These are phyloP conservation scores for Sebastolobus altivelis DNA, from an alignment of 2,797 vertebrate species.

Conservation along the genomic window DNA sequence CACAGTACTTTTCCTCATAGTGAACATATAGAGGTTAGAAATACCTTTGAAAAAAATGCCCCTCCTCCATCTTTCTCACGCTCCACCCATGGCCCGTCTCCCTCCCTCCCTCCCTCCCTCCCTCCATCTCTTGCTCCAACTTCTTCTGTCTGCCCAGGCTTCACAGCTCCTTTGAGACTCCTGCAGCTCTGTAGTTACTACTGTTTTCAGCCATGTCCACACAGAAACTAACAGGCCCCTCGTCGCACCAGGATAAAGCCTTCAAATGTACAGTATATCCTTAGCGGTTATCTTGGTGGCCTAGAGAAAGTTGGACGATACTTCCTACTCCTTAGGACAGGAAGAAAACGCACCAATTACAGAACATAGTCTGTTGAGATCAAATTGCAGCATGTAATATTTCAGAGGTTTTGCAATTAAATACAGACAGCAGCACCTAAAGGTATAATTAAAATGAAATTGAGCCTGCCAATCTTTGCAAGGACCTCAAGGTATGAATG, in stretches of 20 bases:
- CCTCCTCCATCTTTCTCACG: conserved; percentile 10
- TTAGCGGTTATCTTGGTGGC: not conserved
- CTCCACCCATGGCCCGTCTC: conserved; percentile 1
- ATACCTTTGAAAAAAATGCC: not conserved
- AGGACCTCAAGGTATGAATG: conserved; percentile 72
- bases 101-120: not conserved
- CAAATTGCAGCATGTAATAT: conserved; percentile 55
- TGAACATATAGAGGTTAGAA: conserved; percentile 3
- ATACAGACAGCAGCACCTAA: conserved; percentile 70
- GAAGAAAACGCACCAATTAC: conserved; percentile 17
- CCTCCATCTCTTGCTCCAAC: not conserved
- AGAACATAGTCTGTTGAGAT: conserved; percentile 39
- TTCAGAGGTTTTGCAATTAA: conserved; percentile 73
- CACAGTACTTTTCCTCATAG: not conserved
- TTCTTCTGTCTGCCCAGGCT: conserved; percentile 18
- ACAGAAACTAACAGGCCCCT: conserved; percentile 6
- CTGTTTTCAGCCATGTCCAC: conserved; percentile 9
- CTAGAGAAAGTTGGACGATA: conserved; percentile 10
- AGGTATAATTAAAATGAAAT: conserved; percentile 79
- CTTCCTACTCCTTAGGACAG: not conserved
- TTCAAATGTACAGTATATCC: not conserved
- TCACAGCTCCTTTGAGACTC: conserved; percentile 20
- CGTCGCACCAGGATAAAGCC: not conserved
- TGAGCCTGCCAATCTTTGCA: conserved; percentile 70
- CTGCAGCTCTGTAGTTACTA: conserved; percentile 12